Percentiles rank a stretch among this genome's conserved stretches.
phyloP scores from a whole-genome alignment of 2,797 vertebrate species.

The Fratercula arctica region DNA sequence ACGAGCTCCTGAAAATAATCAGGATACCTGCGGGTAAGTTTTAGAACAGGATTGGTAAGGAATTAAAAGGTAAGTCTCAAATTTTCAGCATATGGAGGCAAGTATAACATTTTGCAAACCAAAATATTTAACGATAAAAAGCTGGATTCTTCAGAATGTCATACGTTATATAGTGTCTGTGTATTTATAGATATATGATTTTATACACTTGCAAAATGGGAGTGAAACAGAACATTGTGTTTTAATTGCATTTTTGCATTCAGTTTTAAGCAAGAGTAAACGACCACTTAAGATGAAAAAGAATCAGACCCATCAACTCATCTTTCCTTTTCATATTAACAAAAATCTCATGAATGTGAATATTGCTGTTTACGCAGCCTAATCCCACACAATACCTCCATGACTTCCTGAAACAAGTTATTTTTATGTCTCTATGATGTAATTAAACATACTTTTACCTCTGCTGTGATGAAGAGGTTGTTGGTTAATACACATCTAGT shows the following conservation, averaged over 20 bases:
- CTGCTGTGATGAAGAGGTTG: neutral
- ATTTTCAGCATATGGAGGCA: neutral
- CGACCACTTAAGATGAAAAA: neutral
- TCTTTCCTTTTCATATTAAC: neutral
- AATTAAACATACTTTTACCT: conserved; percentile 29
- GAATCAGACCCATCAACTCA: neutral
- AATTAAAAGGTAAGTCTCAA: neutral
- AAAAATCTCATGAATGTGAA: neutral
- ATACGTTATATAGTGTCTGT: neutral
- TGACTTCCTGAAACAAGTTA: neutral
- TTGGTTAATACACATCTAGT: neutral
- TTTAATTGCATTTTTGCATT: conserved; percentile 4
- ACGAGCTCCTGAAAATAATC: neutral
- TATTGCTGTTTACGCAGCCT: neutral
- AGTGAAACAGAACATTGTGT: neutral
- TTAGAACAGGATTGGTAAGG: neutral
- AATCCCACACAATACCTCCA: neutral
- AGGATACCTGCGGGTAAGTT: neutral
- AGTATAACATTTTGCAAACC: neutral
- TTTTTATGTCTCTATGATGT: neutral
- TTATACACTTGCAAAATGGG: neutral
- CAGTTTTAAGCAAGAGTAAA: conserved; percentile 14
- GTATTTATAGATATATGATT: neutral
- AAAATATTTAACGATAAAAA: conserved; percentile 1
- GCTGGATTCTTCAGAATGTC: neutral